Conservation (phyloP, 1,140 invertebrate species). For the Bemisia tabaci region DNA sequence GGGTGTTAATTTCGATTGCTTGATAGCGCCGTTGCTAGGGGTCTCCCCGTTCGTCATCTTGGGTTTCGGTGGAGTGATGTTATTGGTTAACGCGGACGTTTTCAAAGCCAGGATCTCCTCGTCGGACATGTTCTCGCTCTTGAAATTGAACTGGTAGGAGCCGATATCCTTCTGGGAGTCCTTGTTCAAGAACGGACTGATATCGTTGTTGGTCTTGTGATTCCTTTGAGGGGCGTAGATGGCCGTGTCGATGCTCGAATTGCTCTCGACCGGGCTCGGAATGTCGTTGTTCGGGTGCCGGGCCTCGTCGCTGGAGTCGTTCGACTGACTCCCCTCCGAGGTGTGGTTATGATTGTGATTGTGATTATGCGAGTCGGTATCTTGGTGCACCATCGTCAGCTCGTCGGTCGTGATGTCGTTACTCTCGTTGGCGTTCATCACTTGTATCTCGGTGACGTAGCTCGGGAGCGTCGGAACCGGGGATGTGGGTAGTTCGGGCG, state of each 20-base stretch:
- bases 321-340: conserved; percentile 3
- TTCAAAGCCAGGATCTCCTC: conserved; percentile 20
- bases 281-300: background rate
- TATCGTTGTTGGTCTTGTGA: background rate
- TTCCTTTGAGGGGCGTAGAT: background rate
- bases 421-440: conserved; percentile 23
- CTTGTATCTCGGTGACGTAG: conserved; percentile 37
- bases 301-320: background rate
- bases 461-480: conserved; percentile 31
- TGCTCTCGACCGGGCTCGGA: background rate
- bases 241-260: background rate
- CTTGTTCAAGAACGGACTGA: conserved; percentile 1
- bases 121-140: conserved; percentile 19
- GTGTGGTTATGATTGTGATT: background rate
- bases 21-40: conserved; percentile 7
- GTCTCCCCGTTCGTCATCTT: conserved; percentile 7
- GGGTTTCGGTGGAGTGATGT: conserved; percentile 7
- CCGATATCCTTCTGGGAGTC: conserved; percentile 3
- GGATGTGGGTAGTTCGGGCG: conserved; percentile 31
- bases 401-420: background rate
- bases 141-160: conserved; percentile 3
- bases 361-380: background rate
- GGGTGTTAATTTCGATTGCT: conserved; percentile 12
- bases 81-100: conserved; percentile 13
- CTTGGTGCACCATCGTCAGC: background rate